Evolutionary conservation across 1,140 invertebrate genomes (phyloP).

Genomic region (Aphis craccivora): DNA sequence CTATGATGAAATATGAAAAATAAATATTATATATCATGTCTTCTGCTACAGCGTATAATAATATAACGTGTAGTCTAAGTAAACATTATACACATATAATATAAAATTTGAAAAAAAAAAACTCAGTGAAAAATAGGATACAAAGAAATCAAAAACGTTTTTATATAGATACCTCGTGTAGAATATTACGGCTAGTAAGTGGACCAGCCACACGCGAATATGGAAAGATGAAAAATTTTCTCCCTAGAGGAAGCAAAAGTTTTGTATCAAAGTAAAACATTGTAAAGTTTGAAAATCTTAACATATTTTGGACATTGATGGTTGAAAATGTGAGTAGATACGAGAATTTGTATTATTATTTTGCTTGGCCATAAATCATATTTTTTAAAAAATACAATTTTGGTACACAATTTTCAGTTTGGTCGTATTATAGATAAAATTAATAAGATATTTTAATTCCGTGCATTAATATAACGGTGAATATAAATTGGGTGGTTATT

Average conservation of each 20-base stretch:
- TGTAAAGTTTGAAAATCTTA: slow-evolving; percentile 5
- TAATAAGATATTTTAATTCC: not conserved
- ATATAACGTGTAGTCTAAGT: not conserved
- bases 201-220: not conserved
- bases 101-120: not conserved
- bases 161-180: not conserved
- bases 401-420: not conserved
- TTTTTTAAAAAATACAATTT: not conserved
- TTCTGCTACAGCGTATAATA: not conserved
- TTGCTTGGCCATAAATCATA: not conserved
- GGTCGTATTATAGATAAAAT: not conserved
- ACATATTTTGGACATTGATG: slow-evolving; percentile 7
- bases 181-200: not conserved
- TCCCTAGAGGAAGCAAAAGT: not conserved
- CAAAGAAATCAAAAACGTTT: not conserved
- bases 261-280: slow-evolving; percentile 20
- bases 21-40: not conserved
- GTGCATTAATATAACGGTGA: not conserved
- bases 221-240: not conserved
- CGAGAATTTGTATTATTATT: not conserved
- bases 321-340: not conserved
- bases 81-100: slow-evolving; percentile 5
- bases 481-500: not conserved
- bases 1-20: not conserved
- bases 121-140: not conserved